phyloP scores from a whole-genome alignment of 1,140 invertebrate species.

The Paraescarpia echinospica region DNA sequence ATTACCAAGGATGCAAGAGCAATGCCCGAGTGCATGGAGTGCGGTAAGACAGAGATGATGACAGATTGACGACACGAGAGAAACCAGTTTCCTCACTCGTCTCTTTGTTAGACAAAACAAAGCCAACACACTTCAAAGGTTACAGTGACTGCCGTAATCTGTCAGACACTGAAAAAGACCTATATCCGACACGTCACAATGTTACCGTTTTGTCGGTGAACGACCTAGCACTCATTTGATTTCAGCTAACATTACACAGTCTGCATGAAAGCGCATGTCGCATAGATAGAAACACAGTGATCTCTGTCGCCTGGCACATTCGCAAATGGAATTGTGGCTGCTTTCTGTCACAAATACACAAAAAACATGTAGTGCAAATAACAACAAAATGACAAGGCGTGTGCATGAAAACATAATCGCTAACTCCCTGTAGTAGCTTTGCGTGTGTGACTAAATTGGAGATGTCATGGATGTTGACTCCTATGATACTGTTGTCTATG shows the following conservation, averaged over 20 bases:
- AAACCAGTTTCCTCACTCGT: background rate
- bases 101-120: background rate
- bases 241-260: background rate
- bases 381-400: background rate
- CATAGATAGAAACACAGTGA: background rate
- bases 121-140: background rate
- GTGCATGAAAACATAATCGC: background rate
- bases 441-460: background rate
- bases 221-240: background rate
- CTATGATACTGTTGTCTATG: background rate
- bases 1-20: background rate
- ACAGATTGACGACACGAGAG: background rate
- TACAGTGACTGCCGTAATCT: background rate
- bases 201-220: background rate
- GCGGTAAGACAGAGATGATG: background rate
- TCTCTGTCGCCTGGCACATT: background rate
- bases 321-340: background rate
- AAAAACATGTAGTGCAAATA: background rate
- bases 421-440: background rate
- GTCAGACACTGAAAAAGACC: background rate
- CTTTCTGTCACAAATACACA: background rate
- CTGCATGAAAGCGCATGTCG: background rate
- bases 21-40: background rate
- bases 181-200: background rate
- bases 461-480: background rate